Conservation (phyloP, 1,140 invertebrate species). For the Polypedilum vanderplanki region DNA sequence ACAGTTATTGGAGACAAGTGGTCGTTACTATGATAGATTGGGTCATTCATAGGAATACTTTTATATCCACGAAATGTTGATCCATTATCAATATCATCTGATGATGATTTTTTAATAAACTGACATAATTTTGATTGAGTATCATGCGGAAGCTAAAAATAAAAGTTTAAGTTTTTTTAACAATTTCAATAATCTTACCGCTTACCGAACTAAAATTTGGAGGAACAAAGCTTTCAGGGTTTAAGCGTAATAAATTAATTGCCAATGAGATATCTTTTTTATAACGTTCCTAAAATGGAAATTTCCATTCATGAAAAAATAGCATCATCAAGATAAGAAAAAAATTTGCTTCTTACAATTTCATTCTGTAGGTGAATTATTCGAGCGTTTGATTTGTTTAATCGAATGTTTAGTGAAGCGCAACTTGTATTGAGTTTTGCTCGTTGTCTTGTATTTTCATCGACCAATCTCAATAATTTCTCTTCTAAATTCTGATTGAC, state of each 20-base stretch:
- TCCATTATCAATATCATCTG: conserved; percentile 30
- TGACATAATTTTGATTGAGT: conserved; percentile 56
- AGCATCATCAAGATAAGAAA: conserved; percentile 32
- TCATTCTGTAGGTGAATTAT: conserved; percentile 83
- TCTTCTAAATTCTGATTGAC: conserved; percentile 94
- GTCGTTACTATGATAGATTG: conserved; percentile 41
- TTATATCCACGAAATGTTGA: conserved; percentile 40
- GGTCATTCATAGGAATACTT: conserved; percentile 38
- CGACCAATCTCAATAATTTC: conserved; percentile 86
- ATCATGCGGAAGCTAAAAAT: conserved; percentile 63
- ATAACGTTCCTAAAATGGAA: conserved; percentile 73
- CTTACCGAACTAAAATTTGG: conserved; percentile 88
- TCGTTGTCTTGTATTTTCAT: conserved; percentile 88
- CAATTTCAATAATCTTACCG: conserved; percentile 30
- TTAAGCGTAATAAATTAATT: conserved; percentile 89
- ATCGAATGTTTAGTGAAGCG: conserved; percentile 72
- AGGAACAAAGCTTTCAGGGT: conserved; percentile 88
- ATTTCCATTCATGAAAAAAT: conserved; percentile 31
- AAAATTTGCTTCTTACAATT: conserved; percentile 63
- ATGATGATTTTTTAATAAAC: conserved; percentile 30
- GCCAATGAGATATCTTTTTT: conserved; percentile 91
- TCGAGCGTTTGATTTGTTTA: conserved; percentile 81
- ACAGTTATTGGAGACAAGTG: conserved; percentile 81
- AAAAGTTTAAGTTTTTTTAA: not conserved
- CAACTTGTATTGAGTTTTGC: conserved; percentile 78